Conservation (phyloP, 1,140 invertebrate genomes). For the Melanaphis sacchari region DNA sequence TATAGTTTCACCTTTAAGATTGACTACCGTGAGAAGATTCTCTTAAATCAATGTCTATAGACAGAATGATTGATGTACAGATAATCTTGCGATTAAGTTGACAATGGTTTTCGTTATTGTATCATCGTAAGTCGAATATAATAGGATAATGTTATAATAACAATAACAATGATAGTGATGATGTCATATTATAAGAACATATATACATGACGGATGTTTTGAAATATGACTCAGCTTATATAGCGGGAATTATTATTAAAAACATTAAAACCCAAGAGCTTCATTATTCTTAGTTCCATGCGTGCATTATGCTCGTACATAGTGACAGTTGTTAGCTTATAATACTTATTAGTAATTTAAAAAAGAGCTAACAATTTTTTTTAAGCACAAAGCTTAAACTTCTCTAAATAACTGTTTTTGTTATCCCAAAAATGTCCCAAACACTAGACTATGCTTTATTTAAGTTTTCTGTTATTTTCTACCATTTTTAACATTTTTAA, state of each 20-base stretch:
- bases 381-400: slow-evolving; percentile 28
- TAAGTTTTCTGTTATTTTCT: slow-evolving; percentile 27
- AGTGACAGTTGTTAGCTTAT: slow-evolving; percentile 3
- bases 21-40: background rate
- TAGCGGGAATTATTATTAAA: background rate
- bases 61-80: slow-evolving; percentile 8
- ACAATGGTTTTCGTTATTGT: background rate
- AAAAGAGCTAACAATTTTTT: slow-evolving; percentile 12
- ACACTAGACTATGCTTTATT: slow-evolving; percentile 5
- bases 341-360: background rate
- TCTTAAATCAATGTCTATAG: slow-evolving; percentile 1
- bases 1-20: background rate
- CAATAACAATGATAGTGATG: background rate
- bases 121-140: background rate
- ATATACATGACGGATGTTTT: background rate
- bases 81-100: background rate
- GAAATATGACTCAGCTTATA: background rate
- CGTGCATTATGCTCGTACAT: background rate
- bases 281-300: background rate
- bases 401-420: slow-evolving; percentile 32
- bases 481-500: background rate
- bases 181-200: background rate
- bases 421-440: background rate
- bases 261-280: background rate
- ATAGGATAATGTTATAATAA: slow-evolving; percentile 1